Base-by-base conservation (phyloP, 2,888 invertebrate species). In the Gerris lacustris region DNA sequence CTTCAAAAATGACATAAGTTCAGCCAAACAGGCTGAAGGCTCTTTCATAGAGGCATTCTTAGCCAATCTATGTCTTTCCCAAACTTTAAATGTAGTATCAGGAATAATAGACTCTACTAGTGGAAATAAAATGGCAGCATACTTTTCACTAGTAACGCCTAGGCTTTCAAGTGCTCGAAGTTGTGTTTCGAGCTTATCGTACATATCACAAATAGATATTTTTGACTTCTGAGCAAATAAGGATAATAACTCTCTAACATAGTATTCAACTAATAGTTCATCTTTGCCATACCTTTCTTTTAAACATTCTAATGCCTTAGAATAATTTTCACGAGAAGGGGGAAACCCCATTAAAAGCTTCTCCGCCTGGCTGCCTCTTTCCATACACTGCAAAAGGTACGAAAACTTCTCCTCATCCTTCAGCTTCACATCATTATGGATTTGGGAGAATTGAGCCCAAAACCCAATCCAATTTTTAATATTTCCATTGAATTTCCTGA, bases 91-190 rank as follows among this genome's bases (percentile, higher is more conserved):
- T 6, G 77, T 69, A 6, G 76, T 76, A 17, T 76, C 74, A 4
- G 78, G 78, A 11, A 79, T 70, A 70, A 75, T 74, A 2, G 77
- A 78, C 78, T n/a, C n/a, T 18, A 78, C 77, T 6, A 78, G 71
- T 5, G 78, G 79, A 71, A 76, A 78, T 7, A 78, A 70, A 74
- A 77, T 77, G 5, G 77, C 76, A 7, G 76, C 74, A 45, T 75
- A 77, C 63, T 76, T 78, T 17, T 78, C 77, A 1, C 75, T 71
- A 11, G 76, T 76, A 62, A 77, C 73, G 6, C 76, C 76, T 31
- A 78, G 72, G 7, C 76, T 75, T 45, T 76, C 76, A 47, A 78
- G 73, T 18, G 78, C 76, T 43, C 77, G 69, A 31, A 31, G 78
- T 63, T 78, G 77, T 11, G 76, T 74, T 63, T 78, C 77, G 6